Conservation (phyloP, 2,113 vertebrate species). For the Beaufortia kweichowensis region DNA sequence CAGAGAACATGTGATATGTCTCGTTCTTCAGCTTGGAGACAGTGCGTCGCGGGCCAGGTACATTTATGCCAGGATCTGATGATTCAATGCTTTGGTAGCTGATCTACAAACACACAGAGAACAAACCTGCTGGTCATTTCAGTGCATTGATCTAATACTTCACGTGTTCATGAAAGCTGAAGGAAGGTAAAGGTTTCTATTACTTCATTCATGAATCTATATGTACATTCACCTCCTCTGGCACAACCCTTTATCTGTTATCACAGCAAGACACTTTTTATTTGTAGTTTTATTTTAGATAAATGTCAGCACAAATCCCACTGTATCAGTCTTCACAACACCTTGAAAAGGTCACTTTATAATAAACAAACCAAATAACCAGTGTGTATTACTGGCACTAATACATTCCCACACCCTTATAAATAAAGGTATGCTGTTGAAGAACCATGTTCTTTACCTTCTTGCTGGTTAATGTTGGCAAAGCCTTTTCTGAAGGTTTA, state of each 20-base stretch:
- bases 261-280: too few species aligned
- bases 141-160: neutral
- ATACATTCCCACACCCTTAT: too few species aligned
- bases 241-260: too few species aligned
- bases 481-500: too few species aligned
- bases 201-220: too few species aligned
- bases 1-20: slow-evolving; percentile 95
- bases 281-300: too few species aligned
- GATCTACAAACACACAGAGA: slow-evolving; percentile 73
- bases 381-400: neutral
- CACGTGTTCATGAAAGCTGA: neutral
- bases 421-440: neutral
- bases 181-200: too few species aligned
- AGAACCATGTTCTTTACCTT: too few species aligned
- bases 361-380: neutral
- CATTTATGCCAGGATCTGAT: slow-evolving; percentile 86
- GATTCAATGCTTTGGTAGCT: slow-evolving; percentile 97
- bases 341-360: neutral
- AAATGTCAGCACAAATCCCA: too few species aligned
- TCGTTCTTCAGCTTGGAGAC: slow-evolving; percentile 93
- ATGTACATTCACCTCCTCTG: too few species aligned
- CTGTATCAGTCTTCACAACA: neutral
- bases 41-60: slow-evolving; percentile 86
- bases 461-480: too few species aligned
- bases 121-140: too few species aligned